Percentiles rank a stretch among this genome's conserved stretches.
Conservation (phyloP, 2,113 vertebrate species). For the Catharus bicknelli region DNA sequence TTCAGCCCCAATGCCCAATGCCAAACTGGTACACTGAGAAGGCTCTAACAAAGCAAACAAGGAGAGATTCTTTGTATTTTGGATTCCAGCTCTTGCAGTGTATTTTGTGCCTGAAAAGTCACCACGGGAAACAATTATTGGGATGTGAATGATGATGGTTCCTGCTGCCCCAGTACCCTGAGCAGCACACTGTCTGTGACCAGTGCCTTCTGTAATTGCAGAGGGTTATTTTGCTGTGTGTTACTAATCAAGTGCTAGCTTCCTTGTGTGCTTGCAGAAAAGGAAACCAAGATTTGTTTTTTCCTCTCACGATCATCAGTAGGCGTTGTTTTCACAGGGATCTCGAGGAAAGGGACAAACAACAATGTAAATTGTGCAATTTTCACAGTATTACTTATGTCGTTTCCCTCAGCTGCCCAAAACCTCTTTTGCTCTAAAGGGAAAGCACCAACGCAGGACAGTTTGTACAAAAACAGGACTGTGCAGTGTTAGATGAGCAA, state of each 20-base stretch:
- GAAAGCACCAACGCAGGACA: slow-evolving; percentile 28
- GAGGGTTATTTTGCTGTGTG: not conserved
- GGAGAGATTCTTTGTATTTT: not conserved
- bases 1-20: not conserved
- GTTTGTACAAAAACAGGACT: slow-evolving; percentile 53
- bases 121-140: not conserved
- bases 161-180: not conserved
- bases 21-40: not conserved
- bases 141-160: not conserved
- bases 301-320: slow-evolving; percentile 26
- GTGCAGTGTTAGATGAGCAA: not conserved
- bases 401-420: not conserved
- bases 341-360: slow-evolving; percentile 49
- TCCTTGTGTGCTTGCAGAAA: not conserved
- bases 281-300: slow-evolving; percentile 54
- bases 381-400: slow-evolving; percentile 6
- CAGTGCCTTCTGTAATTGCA: not conserved
- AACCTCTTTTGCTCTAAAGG: not conserved
- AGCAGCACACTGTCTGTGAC: not conserved
- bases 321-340: slow-evolving; percentile 49
- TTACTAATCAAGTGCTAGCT: slow-evolving; percentile 13
- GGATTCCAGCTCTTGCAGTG: not conserved
- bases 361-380: slow-evolving; percentile 48
- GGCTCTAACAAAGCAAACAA: not conserved
- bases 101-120: not conserved